A percentile compares a stretch with the other conserved stretches of the same genome.
phyloP scores from a whole-genome alignment of 2,797 vertebrate genomes.

The Salmo trutta region DNA sequence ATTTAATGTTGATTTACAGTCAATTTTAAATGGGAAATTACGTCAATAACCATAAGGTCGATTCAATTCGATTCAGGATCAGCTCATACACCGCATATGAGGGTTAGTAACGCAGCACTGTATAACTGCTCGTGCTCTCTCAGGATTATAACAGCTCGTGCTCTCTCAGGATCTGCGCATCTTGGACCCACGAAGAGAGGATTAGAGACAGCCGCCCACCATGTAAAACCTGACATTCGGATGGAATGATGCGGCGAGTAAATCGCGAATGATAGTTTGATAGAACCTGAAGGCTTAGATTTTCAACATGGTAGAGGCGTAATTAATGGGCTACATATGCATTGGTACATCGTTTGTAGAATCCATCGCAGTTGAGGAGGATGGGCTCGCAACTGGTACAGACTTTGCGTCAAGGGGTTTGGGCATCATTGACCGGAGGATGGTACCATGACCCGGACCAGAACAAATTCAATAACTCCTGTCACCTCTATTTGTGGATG shows the following conservation, averaged over 20 bases:
- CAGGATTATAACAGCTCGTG: neutral
- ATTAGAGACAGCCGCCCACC: slow-evolving; percentile 28
- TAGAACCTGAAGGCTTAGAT: slow-evolving; percentile 38
- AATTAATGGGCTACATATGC: slow-evolving; percentile 6
- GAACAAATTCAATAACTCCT: slow-evolving; percentile 96
- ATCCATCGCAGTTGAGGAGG: slow-evolving; percentile 31
- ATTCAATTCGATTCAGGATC: no score
- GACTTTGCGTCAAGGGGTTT: slow-evolving; percentile 93
- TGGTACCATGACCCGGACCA: slow-evolving; percentile 97
- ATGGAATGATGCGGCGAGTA: slow-evolving; percentile 45
- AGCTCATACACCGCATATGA: neutral
- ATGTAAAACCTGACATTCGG: slow-evolving; percentile 50
- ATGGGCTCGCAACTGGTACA: slow-evolving; percentile 91
- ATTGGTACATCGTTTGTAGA: slow-evolving; percentile 32
- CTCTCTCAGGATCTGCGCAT: neutral
- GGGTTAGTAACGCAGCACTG: neutral
- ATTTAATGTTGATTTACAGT: no score
- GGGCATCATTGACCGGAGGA: slow-evolving; percentile 95
- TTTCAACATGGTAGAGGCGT: slow-evolving; percentile 59
- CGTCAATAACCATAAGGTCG: no score
- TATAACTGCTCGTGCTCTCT: neutral
- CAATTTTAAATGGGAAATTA: no score
- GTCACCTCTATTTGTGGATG: slow-evolving; percentile 95
- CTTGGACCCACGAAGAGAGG: neutral
- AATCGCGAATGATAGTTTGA: slow-evolving; percentile 46